phyloP scores from a whole-genome alignment of 2,113 vertebrate genomes.

The Lasiurus cinereus region DNA sequence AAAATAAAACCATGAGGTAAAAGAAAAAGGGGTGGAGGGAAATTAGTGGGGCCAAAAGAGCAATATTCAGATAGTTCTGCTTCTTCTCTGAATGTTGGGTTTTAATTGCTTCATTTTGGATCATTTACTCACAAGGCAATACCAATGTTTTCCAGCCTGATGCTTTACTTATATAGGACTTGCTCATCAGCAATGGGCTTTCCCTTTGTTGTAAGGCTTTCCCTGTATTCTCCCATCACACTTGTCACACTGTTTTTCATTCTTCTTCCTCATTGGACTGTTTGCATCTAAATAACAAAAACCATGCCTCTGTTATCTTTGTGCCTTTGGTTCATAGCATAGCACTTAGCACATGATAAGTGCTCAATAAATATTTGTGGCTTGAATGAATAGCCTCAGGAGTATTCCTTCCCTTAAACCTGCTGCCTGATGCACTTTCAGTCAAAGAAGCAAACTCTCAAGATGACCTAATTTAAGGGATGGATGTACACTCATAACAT shows the following conservation, averaged over 20 bases:
- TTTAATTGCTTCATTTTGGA: not conserved
- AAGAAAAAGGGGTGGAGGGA: not conserved
- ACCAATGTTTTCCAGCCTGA: not conserved
- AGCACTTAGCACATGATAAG: not conserved
- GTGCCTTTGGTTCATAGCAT: not conserved
- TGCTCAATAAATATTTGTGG: not conserved
- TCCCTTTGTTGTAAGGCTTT: not conserved
- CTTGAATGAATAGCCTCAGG: not conserved
- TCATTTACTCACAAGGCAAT: not conserved
- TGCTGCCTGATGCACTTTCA: not conserved
- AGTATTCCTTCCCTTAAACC: not conserved
- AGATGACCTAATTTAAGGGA: not conserved
- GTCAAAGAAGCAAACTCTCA: not conserved
- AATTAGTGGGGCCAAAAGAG: not conserved
- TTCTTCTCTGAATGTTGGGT: not conserved
- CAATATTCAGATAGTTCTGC: not conserved
- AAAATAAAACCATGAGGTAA: not conserved
- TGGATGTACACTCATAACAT: not conserved
- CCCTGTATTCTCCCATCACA: not conserved
- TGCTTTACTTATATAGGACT: not conserved
- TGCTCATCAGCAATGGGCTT: not conserved
- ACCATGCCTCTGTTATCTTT: not conserved
- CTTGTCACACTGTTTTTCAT: not conserved
- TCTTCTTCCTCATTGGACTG: not conserved
- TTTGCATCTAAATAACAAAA: not conserved